Evolutionary conservation across 2,888 invertebrate genomes (phyloP).

Genomic region (Lepidochitona cinerea): DNA sequence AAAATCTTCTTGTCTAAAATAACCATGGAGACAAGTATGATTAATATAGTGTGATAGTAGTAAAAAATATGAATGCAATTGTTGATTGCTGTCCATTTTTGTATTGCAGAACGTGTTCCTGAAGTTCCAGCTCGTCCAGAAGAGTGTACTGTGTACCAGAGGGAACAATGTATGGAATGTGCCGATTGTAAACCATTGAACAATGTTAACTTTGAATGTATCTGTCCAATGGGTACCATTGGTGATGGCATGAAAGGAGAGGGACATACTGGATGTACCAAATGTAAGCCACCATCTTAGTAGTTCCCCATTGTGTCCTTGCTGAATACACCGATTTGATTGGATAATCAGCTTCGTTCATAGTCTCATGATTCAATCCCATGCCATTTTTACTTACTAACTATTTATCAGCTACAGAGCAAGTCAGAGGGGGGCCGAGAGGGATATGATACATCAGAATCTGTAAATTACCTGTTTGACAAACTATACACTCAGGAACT

Average conservation of each 20-base stretch:
- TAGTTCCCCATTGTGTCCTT: no score
- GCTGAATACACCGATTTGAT: no score
- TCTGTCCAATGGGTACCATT: background rate
- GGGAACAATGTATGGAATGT: background rate
- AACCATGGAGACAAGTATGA: background rate
- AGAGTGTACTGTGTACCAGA: background rate
- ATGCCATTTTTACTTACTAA: no score
- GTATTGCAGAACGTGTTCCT: background rate
- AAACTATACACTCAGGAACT: no score
- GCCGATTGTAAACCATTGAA: background rate
- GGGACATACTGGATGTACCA: background rate
- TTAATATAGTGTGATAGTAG: background rate
- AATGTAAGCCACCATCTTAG: background rate
- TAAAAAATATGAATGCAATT: background rate
- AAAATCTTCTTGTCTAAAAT: no score
- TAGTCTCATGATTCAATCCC: no score
- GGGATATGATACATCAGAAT: no score
- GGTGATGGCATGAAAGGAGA: constrained; percentile 4
- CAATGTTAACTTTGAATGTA: background rate
- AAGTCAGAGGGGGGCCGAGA: no score
- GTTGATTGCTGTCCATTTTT: background rate
- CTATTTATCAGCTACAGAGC: no score
- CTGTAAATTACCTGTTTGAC: no score
- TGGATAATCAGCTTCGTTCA: no score
- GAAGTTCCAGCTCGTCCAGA: background rate